phyloP scores from a whole-genome alignment of 2,888 invertebrate genomes.

The Stratiomys singularior region DNA sequence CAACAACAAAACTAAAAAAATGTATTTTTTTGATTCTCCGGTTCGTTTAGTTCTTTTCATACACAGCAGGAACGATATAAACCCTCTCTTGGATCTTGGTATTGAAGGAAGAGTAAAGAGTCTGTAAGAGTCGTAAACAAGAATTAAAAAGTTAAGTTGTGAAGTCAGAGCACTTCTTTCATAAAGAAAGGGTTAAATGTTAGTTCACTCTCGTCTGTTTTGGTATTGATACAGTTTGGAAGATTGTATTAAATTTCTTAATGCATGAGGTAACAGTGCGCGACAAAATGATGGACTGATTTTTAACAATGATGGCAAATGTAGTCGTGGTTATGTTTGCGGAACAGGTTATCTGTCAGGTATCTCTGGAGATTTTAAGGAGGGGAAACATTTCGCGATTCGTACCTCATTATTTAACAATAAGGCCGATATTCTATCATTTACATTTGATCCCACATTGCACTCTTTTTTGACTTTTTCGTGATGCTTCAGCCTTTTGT shows the following conservation, averaged over 20 bases:
- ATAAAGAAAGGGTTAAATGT: neutral
- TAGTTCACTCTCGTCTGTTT: neutral
- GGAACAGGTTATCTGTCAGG: too few species aligned
- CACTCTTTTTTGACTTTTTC: too few species aligned
- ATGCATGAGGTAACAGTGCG: neutral
- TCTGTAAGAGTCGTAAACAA: neutral
- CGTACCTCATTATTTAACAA: too few species aligned
- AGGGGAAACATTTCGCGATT: too few species aligned
- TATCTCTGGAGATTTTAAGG: too few species aligned
- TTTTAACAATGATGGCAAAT: too few species aligned
- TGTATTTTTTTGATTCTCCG: neutral
- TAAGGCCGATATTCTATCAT: too few species aligned
- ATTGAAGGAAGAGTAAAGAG: neutral
- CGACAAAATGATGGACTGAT: too few species aligned
- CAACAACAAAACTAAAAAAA: neutral
- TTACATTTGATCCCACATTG: too few species aligned
- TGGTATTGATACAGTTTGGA: neutral
- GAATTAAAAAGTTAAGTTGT: slow-evolving; percentile 12
- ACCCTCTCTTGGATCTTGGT: neutral
- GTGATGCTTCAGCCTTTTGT: too few species aligned
- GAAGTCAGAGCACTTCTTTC: neutral
- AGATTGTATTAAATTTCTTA: neutral
- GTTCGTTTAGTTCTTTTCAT: neutral
- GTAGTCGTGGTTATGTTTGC: too few species aligned
- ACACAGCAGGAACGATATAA: neutral